phyloP scores from a whole-genome alignment of 53 echinoderm and acorn worm genomes.

The Echinarachnius parma region DNA sequence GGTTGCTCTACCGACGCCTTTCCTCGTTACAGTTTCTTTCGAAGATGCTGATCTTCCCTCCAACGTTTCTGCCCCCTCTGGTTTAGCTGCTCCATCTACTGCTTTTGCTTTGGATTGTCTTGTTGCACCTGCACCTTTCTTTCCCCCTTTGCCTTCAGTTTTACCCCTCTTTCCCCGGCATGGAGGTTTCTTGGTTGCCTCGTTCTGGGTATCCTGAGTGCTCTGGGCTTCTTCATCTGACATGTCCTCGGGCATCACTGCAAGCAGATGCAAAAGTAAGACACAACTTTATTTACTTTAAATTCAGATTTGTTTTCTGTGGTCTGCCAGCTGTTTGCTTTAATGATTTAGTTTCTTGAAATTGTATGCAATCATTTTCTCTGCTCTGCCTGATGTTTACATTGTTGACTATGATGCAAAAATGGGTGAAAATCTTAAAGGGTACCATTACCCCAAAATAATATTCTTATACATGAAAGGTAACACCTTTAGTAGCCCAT shows the following conservation, averaged over 20 bases:
- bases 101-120: background rate
- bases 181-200: background rate
- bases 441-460: too few species aligned
- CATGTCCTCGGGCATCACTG: conserved; percentile 23
- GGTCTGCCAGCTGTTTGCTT: too few species aligned
- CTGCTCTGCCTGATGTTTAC: too few species aligned
- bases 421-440: too few species aligned
- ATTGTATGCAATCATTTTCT: too few species aligned
- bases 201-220: background rate
- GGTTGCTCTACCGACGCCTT: background rate
- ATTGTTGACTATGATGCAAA: too few species aligned
- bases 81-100: background rate
- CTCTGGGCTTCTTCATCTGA: conserved; percentile 13
- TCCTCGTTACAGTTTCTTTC: background rate
- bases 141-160: conserved; percentile 3
- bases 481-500: too few species aligned
- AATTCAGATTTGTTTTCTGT: conserved; percentile 14
- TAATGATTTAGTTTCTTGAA: too few species aligned
- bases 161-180: background rate
- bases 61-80: background rate
- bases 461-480: too few species aligned
- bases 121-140: background rate
- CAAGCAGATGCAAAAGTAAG: background rate
- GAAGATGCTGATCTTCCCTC: conserved; percentile 1
- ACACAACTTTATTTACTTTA: background rate